Percentiles rank a stretch among this genome's conserved stretches.
These are phyloP conservation scores for Glomeris marginata DNA, from an alignment of 2,888 invertebrate genomes.

Conservation along the genomic window DNA sequence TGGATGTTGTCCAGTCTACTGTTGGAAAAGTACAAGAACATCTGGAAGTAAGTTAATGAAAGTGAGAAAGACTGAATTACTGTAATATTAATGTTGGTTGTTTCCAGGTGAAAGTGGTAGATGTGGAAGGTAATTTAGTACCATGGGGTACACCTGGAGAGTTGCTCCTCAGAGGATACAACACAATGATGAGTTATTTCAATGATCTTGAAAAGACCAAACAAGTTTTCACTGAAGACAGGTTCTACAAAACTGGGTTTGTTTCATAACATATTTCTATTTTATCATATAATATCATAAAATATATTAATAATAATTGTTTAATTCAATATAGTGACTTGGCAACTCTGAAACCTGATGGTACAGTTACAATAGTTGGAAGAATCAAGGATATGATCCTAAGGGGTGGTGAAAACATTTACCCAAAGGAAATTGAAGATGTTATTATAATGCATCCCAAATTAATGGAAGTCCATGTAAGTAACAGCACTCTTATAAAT, in stretches of 20 bases:
- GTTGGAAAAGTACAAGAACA: slow-evolving; percentile 2
- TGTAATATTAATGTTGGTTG: too few species aligned
- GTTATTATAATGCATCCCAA: slow-evolving; percentile 34
- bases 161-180: slow-evolving; percentile 5
- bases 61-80: too few species aligned
- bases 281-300: too few species aligned
- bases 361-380: slow-evolving; percentile 36
- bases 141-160: slow-evolving; percentile 9
- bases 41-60: not conserved
- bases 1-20: slow-evolving; percentile 38
- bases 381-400: slow-evolving; percentile 37
- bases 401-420: slow-evolving; percentile 40
- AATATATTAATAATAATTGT: not conserved
- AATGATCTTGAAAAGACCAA: slow-evolving; percentile 6
- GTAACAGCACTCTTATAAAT: not conserved
- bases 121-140: slow-evolving; percentile 4
- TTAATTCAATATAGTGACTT: slow-evolving; percentile 22
- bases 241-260: slow-evolving; percentile 4
- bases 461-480: slow-evolving; percentile 34
- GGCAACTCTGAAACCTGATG: slow-evolving; percentile 34
- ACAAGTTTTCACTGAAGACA: slow-evolving; percentile 3
- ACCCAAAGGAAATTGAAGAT: slow-evolving; percentile 38
- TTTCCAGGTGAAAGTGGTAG: slow-evolving; percentile 9
- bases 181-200: slow-evolving; percentile 11
- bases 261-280: too few species aligned